Evolutionary conservation across 37 sponge, comb jelly and placozoan genomes (phyloP), one percentile per base, ranked within the genome.

Genomic region (Cliona cf. orientalis): DNA sequence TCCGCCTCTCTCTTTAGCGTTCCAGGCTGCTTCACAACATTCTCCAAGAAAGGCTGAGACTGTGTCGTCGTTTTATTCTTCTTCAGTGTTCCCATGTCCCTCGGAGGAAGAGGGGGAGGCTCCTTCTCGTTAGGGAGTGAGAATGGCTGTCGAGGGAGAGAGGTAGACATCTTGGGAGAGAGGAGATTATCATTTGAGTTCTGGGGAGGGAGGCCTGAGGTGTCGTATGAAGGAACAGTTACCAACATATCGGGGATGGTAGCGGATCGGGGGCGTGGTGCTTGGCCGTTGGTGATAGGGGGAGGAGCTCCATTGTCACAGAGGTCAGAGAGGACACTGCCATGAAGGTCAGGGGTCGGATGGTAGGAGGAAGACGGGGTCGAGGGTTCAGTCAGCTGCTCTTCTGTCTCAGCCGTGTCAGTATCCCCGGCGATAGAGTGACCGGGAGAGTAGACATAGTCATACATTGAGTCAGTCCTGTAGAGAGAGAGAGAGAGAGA

Each of bases 401-500:
- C 49, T 36, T 28, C 29, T 7, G 0, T 23, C 25, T 69, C 69
- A 5, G 21, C 40, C 5, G 43, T 58, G 34, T 28, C 33, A 14
- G 66, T 34, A 46, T 23, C 44, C 2, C 56, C 58, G 28, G 59
- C 23, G 21, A 65, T 3, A 33, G 76, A 37, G 0, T 35, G 25
- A 0, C 57, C 23, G 38, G 83, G 73, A 2, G 83, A 69, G 65
- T 72, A 72, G 66, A 78, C 53, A 43, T 78, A 78, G 67, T 78
- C 83, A 60, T 86, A 86, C 22, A 69, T 9, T 0, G 64, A 63
- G 6, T 86, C 80, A 44, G 41, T 65, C 28, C 87, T 86, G 66
- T 17, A 43, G 3, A 40, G 9, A 5, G 35, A 69, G 70, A 69
- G 70, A 66, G 42, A 3, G 26, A 44, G 71, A 43, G 46, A 25